phyloP scores from a whole-genome alignment of 1,140 invertebrate genomes.

The Dysdera silvatica region DNA sequence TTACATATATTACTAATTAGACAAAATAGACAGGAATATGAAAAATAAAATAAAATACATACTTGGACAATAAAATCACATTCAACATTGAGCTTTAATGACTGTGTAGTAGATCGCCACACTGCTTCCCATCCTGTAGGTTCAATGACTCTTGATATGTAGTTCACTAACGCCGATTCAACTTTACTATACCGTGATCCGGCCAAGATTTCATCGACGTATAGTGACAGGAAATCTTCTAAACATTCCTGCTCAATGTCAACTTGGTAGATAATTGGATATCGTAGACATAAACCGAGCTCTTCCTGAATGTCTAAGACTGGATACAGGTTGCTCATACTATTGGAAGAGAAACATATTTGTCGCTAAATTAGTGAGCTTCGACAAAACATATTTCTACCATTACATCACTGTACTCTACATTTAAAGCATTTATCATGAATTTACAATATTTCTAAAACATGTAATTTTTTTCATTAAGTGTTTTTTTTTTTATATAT shows the following conservation, averaged over 20 bases:
- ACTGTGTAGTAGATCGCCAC: slow-evolving; percentile 30
- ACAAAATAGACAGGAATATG: not conserved
- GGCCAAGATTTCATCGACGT: not conserved
- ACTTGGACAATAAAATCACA: slow-evolving; percentile 35
- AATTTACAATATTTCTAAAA: too few species aligned
- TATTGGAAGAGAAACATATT: too few species aligned
- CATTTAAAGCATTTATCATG: too few species aligned
- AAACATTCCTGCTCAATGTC: slow-evolving; percentile 1
- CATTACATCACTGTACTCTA: too few species aligned
- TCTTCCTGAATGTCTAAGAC: not conserved
- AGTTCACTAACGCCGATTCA: slow-evolving; percentile 23
- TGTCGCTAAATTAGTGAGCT: too few species aligned
- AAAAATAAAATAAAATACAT: slow-evolving; percentile 15
- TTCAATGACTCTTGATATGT: slow-evolving; percentile 31
- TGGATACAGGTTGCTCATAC: too few species aligned
- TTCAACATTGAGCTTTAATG: slow-evolving; percentile 5
- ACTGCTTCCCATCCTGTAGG: slow-evolving; percentile 36
- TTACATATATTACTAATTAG: too few species aligned
- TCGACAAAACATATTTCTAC: too few species aligned
- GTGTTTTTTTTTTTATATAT: too few species aligned
- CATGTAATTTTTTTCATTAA: too few species aligned
- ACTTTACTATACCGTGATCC: slow-evolving; percentile 1
- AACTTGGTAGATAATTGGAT: slow-evolving; percentile 11
- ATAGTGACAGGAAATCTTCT: not conserved
- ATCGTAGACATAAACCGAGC: not conserved